These are phyloP conservation scores for Hydrotaea cyrtoneurina DNA, from an alignment of 2,888 invertebrate genomes.

Conservation along the genomic window DNA sequence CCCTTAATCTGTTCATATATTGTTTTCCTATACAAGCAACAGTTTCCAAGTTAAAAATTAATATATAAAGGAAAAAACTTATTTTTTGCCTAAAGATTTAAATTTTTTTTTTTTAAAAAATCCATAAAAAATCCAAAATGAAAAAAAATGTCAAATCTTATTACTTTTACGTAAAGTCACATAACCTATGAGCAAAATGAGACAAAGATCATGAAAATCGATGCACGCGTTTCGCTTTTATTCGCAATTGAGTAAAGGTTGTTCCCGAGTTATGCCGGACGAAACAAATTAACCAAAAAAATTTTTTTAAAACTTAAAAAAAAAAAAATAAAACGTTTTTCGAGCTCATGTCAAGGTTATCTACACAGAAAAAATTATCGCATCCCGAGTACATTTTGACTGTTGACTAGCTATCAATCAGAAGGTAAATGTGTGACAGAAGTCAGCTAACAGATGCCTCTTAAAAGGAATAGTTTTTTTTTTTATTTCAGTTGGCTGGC, in stretches of 20 bases:
- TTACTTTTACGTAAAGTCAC: background rate
- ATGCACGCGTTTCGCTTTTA: background rate
- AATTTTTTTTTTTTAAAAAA: background rate
- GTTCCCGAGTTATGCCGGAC: too few species aligned
- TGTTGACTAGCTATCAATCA: too few species aligned
- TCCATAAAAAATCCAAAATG: background rate
- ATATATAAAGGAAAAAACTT: background rate
- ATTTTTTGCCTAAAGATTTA: background rate
- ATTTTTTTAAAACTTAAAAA: background rate
- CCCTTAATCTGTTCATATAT: background rate
- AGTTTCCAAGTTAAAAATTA: background rate
- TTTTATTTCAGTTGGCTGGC: too few species aligned
- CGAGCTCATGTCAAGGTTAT: too few species aligned
- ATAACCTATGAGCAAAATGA: slow-evolving; percentile 11
- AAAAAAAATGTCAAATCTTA: background rate
- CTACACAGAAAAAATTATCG: too few species aligned
- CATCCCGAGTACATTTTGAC: too few species aligned
- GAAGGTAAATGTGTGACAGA: too few species aligned
- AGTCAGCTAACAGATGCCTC: too few species aligned
- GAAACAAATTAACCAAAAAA: background rate
- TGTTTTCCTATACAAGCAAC: background rate
- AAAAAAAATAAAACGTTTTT: background rate
- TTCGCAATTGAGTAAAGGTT: background rate
- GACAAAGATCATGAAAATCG: background rate
- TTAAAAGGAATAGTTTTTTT: too few species aligned